Percentiles rank a stretch among this genome's conserved stretches.
These are phyloP conservation scores for Eristalis pertinax DNA, from an alignment of 2,888 invertebrate genomes.

Conservation along the genomic window DNA sequence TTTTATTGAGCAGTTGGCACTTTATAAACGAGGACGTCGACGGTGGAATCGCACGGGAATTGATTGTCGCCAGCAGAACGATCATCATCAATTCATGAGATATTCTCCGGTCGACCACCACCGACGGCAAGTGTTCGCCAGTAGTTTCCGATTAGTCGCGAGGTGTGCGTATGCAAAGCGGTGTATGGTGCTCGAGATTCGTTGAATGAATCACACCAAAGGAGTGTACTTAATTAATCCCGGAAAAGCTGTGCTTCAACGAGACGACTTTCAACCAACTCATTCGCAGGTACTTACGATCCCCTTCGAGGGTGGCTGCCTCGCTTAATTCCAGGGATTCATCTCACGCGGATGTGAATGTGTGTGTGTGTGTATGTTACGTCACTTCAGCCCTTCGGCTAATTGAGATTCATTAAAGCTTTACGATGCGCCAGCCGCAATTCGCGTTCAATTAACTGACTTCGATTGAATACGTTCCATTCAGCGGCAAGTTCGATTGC, in stretches of 20 bases:
- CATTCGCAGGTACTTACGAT: slow-evolving; percentile 8
- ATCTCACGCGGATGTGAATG: not conserved
- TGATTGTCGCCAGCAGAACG: slow-evolving; percentile 28
- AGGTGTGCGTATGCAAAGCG: not conserved
- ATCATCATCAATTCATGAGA: slow-evolving; percentile 39
- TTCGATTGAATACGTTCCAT: slow-evolving; percentile 51
- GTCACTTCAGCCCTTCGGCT: slow-evolving; percentile 30
- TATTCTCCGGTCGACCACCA: slow-evolving; percentile 11
- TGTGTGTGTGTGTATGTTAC: slow-evolving; percentile 26
- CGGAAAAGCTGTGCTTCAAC: not conserved
- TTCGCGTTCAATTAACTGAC: slow-evolving; percentile 41
- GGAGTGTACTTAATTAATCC: too few relatives aligned
- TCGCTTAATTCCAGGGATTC: not conserved
- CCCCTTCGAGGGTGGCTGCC: too few relatives aligned
- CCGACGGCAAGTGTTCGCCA: not conserved
- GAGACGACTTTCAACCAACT: not conserved
- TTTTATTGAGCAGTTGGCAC: slow-evolving; percentile 51
- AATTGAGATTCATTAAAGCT: slow-evolving; percentile 64
- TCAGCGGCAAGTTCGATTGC: slow-evolving; percentile 37
- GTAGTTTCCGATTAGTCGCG: not conserved
- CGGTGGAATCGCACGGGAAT: slow-evolving; percentile 33
- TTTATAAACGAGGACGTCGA: slow-evolving; percentile 44
- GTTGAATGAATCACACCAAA: slow-evolving; percentile 6
- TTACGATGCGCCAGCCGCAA: slow-evolving; percentile 29
- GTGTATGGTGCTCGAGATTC: slow-evolving; percentile 1